These are phyloP conservation scores for Drosophila leonis DNA, from an alignment of 2,888 invertebrate genomes.

Conservation along the genomic window DNA sequence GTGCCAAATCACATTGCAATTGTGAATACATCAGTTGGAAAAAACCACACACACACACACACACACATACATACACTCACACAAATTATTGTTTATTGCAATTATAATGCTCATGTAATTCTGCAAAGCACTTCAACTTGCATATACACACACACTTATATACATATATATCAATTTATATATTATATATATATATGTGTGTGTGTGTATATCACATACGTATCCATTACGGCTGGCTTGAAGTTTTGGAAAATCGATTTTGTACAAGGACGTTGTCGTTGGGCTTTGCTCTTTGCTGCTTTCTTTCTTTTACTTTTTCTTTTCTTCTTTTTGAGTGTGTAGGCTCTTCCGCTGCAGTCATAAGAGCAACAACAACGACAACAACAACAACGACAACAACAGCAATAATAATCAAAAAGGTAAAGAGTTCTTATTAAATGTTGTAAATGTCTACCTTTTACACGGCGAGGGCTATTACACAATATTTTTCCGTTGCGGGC, in stretches of 20 bases:
- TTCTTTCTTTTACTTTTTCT: slow-evolving; percentile 5
- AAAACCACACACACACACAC: slow-evolving; percentile 15
- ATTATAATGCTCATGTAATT: slow-evolving; percentile 23
- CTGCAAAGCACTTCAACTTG: slow-evolving; percentile 36
- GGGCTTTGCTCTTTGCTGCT: slow-evolving; percentile 23
- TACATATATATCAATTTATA: slow-evolving; percentile 42
- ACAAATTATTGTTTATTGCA: slow-evolving; percentile 21
- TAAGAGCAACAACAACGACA: slow-evolving; percentile 8
- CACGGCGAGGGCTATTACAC: slow-evolving; percentile 73
- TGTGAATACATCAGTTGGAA: slow-evolving; percentile 16
- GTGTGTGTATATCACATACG: slow-evolving; percentile 17
- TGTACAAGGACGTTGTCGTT: slow-evolving; percentile 82
- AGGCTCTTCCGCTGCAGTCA: slow-evolving; percentile 47
- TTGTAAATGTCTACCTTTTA: slow-evolving; percentile 75
- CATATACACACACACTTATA: slow-evolving; percentile 14
- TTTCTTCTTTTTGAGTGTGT: slow-evolving; percentile 20
- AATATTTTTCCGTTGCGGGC: slow-evolving; percentile 65
- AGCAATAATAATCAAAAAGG: slow-evolving; percentile 31
- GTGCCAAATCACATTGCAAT: slow-evolving; percentile 56
- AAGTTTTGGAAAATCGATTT: slow-evolving; percentile 84
- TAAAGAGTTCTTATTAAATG: slow-evolving; percentile 37
- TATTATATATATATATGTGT: slow-evolving; percentile 41
- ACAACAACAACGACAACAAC: slow-evolving; percentile 1
- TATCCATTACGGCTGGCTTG: slow-evolving; percentile 74
- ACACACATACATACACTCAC: slow-evolving; percentile 25